These are phyloP conservation scores for Bucco capensis DNA, from an alignment of 2,113 vertebrate species.

Conservation along the genomic window DNA sequence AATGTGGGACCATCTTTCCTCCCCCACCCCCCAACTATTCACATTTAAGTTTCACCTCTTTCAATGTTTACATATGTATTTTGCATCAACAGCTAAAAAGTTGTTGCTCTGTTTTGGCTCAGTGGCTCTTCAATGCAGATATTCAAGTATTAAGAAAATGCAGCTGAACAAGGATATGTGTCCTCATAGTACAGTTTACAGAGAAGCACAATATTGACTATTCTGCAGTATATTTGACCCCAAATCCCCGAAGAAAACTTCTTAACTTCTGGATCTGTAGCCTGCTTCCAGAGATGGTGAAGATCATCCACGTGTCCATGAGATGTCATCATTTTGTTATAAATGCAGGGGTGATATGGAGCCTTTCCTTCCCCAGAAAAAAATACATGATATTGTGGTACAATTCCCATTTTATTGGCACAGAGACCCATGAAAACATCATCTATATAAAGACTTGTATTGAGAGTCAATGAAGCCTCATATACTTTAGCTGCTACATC, in stretches of 20 bases:
- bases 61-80: neutral
- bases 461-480: slow-evolving; percentile 81
- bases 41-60: slow-evolving; percentile 31
- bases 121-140: slow-evolving; percentile 55
- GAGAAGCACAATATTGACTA: slow-evolving; percentile 82
- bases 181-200: slow-evolving; percentile 76
- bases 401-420: slow-evolving; percentile 84
- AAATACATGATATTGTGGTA: slow-evolving; percentile 84
- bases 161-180: slow-evolving; percentile 85
- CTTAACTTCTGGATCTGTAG: slow-evolving; percentile 74
- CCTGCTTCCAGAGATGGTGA: slow-evolving; percentile 80
- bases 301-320: slow-evolving; percentile 85
- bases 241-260: slow-evolving; percentile 71
- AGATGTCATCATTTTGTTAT: slow-evolving; percentile 93
- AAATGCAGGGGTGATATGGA: slow-evolving; percentile 89
- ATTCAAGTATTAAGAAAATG: slow-evolving; percentile 80
- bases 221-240: slow-evolving; percentile 80
- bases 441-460: slow-evolving; percentile 89
- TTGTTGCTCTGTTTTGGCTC: slow-evolving; percentile 67
- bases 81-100: slow-evolving; percentile 26
- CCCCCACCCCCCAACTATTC: neutral
- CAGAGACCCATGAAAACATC: slow-evolving; percentile 98
- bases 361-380: slow-evolving; percentile 90
- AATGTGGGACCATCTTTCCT: neutral
- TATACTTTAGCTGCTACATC: slow-evolving; percentile 88